Percentiles rank a stretch among this genome's conserved stretches.
Conservation (phyloP, 2,113 vertebrate genomes). For the Cinclus cinclus region DNA sequence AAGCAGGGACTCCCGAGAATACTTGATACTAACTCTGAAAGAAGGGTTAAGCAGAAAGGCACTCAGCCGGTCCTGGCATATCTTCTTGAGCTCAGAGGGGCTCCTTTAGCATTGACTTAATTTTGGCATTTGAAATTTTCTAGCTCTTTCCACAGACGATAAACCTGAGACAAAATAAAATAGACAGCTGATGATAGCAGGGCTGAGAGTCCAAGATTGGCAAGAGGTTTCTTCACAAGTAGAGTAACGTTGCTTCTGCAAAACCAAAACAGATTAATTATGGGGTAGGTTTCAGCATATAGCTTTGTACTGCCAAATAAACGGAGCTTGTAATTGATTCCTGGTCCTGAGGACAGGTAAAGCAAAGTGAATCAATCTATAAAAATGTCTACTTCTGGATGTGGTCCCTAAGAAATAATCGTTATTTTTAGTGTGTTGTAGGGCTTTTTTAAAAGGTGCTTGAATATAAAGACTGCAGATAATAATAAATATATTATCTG, state of each 20-base stretch:
- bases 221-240: neutral
- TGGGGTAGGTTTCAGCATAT: neutral
- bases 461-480: neutral
- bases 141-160: neutral
- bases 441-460: accelerated
- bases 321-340: neutral
- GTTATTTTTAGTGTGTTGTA: neutral
- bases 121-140: neutral
- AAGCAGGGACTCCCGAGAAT: neutral
- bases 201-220: neutral
- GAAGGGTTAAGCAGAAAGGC: neutral
- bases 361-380: neutral
- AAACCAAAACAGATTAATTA: neutral
- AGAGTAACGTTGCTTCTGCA: neutral
- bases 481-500: neutral
- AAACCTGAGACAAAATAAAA: neutral
- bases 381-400: neutral
- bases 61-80: neutral
- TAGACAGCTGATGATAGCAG: neutral
- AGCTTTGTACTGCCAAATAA: neutral
- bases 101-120: neutral
- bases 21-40: neutral
- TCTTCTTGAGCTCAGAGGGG: neutral
- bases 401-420: neutral
- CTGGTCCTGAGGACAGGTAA: neutral